A percentile compares a stretch with the other conserved stretches of the same genome.
These are phyloP conservation scores for Gymnocypris eckloni DNA, from an alignment of 2,797 vertebrate species.

Conservation along the genomic window DNA sequence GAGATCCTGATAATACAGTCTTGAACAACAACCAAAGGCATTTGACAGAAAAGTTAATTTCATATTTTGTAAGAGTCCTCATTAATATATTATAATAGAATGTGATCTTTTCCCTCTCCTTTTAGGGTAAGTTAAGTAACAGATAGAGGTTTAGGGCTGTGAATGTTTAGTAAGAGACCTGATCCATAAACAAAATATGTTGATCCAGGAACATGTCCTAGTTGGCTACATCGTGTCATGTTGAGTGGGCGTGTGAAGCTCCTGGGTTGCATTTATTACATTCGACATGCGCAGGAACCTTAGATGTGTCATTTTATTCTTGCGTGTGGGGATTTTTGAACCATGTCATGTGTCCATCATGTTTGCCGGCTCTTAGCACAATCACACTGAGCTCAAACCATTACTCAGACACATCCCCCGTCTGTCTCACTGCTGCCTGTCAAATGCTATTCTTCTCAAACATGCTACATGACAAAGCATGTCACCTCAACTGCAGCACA, in stretches of 20 bases:
- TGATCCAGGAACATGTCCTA: conserved; percentile 3
- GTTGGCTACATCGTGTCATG: not conserved
- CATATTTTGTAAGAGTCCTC: not conserved
- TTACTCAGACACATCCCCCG: conserved; percentile 31
- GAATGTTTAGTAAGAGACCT: not conserved
- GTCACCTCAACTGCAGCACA: not conserved
- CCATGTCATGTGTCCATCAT: conserved; percentile 38
- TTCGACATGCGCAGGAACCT: not conserved
- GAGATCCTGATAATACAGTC: not conserved
- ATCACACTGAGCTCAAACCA: conserved; percentile 25
- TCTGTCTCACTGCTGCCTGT: conserved; percentile 3
- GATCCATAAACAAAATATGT: not conserved
- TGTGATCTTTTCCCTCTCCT: not conserved
- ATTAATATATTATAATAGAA: not conserved
- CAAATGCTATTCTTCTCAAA: conserved; percentile 15
- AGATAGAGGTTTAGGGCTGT: not conserved
- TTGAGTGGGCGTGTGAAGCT: not conserved
- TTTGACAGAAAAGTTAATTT: not conserved
- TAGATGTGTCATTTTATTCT: conserved; percentile 6
- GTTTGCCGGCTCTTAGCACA: conserved; percentile 10
- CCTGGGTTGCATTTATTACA: not conserved
- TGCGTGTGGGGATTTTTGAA: not conserved
- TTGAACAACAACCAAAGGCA: not conserved
- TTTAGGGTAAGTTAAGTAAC: not conserved
- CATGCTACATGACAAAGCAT: conserved; percentile 2